These are phyloP conservation scores for Porites evermanni DNA, from an alignment of 92 coral and sea anemone species.

Conservation along the genomic window DNA sequence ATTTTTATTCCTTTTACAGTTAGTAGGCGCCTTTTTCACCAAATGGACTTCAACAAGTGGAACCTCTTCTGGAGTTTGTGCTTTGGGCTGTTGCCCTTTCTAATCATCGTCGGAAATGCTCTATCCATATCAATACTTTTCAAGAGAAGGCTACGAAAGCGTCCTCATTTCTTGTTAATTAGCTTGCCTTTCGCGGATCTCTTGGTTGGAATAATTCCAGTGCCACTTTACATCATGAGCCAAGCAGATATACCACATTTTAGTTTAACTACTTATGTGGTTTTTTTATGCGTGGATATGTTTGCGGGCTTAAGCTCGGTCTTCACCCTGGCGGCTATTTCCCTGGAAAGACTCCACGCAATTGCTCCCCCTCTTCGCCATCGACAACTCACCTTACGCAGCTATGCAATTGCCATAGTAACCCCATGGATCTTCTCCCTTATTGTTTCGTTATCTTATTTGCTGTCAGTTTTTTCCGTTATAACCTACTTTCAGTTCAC, in stretches of 20 bases:
- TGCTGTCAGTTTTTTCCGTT: too few species aligned
- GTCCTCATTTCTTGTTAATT: constrained; percentile 58
- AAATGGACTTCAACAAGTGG: constrained; percentile 23
- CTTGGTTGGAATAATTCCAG: constrained; percentile 39
- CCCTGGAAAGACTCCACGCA: constrained; percentile 57
- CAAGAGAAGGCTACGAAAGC: constrained; percentile 48
- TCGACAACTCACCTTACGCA: constrained; percentile 4
- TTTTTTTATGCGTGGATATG: constrained; percentile 9
- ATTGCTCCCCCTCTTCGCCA: constrained; percentile 64
- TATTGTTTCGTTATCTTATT: too few species aligned
- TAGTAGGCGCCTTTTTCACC: too few species aligned
- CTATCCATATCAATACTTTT: constrained; percentile 41
- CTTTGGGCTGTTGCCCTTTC: constrained; percentile 34
- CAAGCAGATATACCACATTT: too few species aligned
- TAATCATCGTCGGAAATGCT: constrained; percentile 51
- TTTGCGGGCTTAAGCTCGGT: constrained; percentile 61
- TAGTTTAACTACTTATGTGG: too few species aligned
- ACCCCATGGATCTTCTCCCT: constrained; percentile 51
- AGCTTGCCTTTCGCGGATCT: constrained; percentile 69
- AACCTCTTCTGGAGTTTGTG: constrained; percentile 47
- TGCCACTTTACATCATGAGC: constrained; percentile 41
- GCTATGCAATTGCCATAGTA: constrained; percentile 24
- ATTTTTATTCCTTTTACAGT: too few species aligned
- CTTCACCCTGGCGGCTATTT: constrained; percentile 47
- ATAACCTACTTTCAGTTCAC: neutral